phyloP scores from a whole-genome alignment of 1,140 invertebrate genomes.

The Diabrotica virgifera region DNA sequence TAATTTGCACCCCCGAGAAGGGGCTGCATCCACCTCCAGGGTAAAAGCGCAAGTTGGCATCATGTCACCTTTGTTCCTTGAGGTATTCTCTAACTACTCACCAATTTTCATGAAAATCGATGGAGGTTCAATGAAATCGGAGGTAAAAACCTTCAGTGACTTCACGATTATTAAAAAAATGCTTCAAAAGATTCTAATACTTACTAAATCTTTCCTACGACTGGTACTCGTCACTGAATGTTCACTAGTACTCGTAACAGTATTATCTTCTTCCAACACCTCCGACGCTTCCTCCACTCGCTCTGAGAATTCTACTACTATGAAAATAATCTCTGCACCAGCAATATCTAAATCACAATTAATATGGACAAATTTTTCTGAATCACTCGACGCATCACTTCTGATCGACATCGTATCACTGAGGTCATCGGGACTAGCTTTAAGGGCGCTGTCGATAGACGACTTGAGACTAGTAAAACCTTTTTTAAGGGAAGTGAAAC shows the following conservation, averaged over 20 bases:
- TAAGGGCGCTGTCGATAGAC: constrained; percentile 74
- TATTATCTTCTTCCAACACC: constrained; percentile 71
- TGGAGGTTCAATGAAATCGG: too few relatives aligned
- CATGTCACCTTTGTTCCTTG: too few relatives aligned
- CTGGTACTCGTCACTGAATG: constrained; percentile 76
- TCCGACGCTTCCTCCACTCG: constrained; percentile 79
- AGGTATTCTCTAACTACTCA: too few relatives aligned
- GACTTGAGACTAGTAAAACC: constrained; percentile 76
- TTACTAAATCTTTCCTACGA: constrained; percentile 72
- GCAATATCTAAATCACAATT: constrained; percentile 43
- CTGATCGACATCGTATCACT: constrained; percentile 67
- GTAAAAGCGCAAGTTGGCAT: too few relatives aligned
- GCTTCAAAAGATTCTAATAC: constrained; percentile 34
- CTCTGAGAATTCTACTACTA: constrained; percentile 44
- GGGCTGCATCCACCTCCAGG: too few relatives aligned
- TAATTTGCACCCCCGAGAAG: too few relatives aligned
- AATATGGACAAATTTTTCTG: constrained; percentile 71
- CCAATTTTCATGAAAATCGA: too few relatives aligned
- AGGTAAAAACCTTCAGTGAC: too few relatives aligned
- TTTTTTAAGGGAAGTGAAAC: constrained; percentile 73
- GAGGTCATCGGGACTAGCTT: constrained; percentile 66
- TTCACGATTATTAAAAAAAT: too few relatives aligned
- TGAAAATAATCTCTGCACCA: constrained; percentile 53
- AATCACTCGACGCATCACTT: constrained; percentile 77
- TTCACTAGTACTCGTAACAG: constrained; percentile 70